phyloP scores from a whole-genome alignment of 2,888 invertebrate genomes.

The Stenichneumon culpator region DNA sequence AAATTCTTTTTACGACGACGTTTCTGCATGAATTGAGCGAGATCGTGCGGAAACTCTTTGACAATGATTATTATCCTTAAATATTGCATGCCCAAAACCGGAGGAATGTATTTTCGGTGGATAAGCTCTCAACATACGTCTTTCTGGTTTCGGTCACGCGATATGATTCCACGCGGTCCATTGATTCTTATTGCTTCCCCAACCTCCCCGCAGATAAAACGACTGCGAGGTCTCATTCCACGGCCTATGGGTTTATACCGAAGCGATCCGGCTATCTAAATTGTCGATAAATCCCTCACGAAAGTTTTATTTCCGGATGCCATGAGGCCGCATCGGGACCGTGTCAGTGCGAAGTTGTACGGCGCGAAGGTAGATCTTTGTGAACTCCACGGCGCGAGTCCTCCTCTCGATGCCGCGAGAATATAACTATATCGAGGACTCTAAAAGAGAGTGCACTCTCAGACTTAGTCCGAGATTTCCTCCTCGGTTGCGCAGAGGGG shows the following conservation, averaged over 20 bases:
- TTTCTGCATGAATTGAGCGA: background rate
- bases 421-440: conserved; percentile 15
- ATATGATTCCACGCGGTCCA: background rate
- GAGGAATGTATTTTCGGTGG: background rate
- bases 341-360: background rate
- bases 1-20: background rate
- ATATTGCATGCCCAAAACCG: too few relatives aligned
- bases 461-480: conserved; percentile 21
- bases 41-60: background rate
- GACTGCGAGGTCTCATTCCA: background rate
- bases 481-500: background rate
- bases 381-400: background rate
- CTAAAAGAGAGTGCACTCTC: conserved; percentile 28
- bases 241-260: background rate
- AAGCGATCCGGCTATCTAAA: background rate
- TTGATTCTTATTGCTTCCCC: background rate
- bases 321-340: background rate
- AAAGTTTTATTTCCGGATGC: conserved; percentile 31
- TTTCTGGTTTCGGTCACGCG: background rate
- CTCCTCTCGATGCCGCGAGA: background rate
- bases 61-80: background rate
- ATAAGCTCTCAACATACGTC: background rate
- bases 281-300: conserved; percentile 41
- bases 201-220: background rate
- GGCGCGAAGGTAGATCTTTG: background rate